Percentiles rank a stretch among this genome's conserved stretches.
These are phyloP conservation scores for Luffia ferchaultella DNA, from an alignment of 2,888 invertebrate genomes.

Conservation along the genomic window DNA sequence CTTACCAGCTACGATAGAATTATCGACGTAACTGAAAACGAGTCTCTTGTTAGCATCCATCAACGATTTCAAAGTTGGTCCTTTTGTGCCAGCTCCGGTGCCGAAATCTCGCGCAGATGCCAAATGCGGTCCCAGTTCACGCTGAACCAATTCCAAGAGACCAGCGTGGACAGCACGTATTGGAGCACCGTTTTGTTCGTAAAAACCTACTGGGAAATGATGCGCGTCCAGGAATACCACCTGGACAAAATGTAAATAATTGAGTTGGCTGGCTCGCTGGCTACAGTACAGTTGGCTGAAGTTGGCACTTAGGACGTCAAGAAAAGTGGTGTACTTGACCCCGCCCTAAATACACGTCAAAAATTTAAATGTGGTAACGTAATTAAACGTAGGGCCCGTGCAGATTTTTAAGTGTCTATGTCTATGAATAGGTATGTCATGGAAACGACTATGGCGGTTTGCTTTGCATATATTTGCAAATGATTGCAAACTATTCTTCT, in stretches of 20 bases:
- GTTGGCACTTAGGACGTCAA: too few relatives aligned
- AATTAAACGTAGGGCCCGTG: too few relatives aligned
- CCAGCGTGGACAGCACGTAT: conserved; percentile 58
- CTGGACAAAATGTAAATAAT: too few relatives aligned
- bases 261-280: too few relatives aligned
- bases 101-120: conserved; percentile 46
- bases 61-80: conserved; percentile 54
- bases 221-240: conserved; percentile 84
- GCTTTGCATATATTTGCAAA: too few relatives aligned
- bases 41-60: conserved; percentile 52
- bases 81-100: conserved; percentile 39
- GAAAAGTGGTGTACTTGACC: too few relatives aligned
- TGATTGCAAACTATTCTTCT: too few relatives aligned
- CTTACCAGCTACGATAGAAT: conserved; percentile 43
- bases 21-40: conserved; percentile 65
- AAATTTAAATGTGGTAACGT: conserved; percentile 1
- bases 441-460: too few relatives aligned
- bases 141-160: conserved; percentile 59
- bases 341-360: too few relatives aligned
- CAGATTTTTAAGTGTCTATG: too few relatives aligned
- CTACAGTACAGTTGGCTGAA: too few relatives aligned
- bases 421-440: too few relatives aligned
- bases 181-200: conserved; percentile 44
- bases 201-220: conserved; percentile 77
- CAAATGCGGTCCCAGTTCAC: conserved; percentile 64